These are phyloP conservation scores for Andrena dorsata DNA, from an alignment of 2,888 invertebrate genomes.

Conservation along the genomic window DNA sequence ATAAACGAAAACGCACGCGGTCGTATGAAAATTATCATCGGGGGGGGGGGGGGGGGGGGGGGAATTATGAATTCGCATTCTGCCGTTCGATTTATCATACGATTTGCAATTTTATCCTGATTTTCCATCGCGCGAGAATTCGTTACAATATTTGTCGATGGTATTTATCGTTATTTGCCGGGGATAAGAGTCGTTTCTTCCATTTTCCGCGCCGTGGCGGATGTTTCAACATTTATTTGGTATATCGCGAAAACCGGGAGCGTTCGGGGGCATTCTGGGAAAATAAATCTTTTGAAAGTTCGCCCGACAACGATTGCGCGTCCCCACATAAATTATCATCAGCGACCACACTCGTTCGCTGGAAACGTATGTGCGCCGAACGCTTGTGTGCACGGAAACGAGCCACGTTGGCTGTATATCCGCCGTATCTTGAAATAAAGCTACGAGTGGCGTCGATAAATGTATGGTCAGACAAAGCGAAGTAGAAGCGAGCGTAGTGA, in stretches of 20 bases:
- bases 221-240: constrained; percentile 12
- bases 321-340: constrained; percentile 50
- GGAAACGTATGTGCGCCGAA: background rate
- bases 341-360: background rate
- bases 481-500: constrained; percentile 33
- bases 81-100: background rate
- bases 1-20: background rate
- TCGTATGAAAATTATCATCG: background rate
- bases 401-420: constrained; percentile 14
- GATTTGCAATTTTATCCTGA: background rate
- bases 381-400: background rate
- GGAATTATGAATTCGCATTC: background rate
- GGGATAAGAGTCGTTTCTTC: background rate
- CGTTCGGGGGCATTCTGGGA: background rate
- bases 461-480: constrained; percentile 44
- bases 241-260: background rate
- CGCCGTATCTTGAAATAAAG: constrained; percentile 47
- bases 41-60: too few relatives aligned
- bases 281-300: constrained; percentile 26
- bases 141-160: background rate
- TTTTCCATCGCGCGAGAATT: background rate
- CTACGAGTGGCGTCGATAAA: constrained; percentile 53
- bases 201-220: background rate
- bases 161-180: background rate
- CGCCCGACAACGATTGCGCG: constrained; percentile 32